Base-by-base conservation (phyloP, 2,113 vertebrate species). In the Ctenodactylus gundi region DNA sequence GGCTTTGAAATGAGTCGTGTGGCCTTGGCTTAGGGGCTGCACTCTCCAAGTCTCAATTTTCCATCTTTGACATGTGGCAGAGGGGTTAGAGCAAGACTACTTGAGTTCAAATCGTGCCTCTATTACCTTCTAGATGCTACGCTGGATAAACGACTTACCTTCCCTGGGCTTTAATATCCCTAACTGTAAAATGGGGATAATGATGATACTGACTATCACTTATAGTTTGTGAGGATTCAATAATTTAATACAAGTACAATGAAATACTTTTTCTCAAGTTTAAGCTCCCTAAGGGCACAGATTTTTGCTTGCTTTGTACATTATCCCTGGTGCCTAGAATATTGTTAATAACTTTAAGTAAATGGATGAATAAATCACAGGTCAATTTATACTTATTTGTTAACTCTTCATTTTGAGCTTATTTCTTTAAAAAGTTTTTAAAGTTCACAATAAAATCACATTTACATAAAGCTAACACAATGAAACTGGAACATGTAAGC, bases 341-440 rank as follows among this genome's bases (percentile, higher is more conserved):
- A 77, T 65, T 82, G 51, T 62, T 44, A 77, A 62, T 77, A 72
- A 78, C 39, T 60, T 90, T 44, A n/a, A 13, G 55, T 73, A 34
- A 89, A 94, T 62, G 57, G 3, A 17, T 90, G 60, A 90, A 65
- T 58, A 36, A 85, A 44, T 31, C n/a, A n/a, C n/a, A 31, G 58
- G 46, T n/a, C 6, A n/a, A 55, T 82, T 81, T 91, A 53, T 77
- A 68, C 81, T 88, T 84, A 86, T 87, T 95, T 78, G 46, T 93
- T 88, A 85, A 88, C 29, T 81, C 73, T 72, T 82, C 44, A 27
- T 36, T 84, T 55, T 44, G 23, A 68, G 82, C 2, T 87, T 92
- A 76, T 91, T 92, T 94, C 87, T n/a, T n/a, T 62, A 91, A 67
- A 87, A 80, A n/a, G 62, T 41, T 18, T 62, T 82, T 29, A 11